phyloP scores from a whole-genome alignment of 2,113 vertebrate genomes.

The Lasiurus borealis region DNA sequence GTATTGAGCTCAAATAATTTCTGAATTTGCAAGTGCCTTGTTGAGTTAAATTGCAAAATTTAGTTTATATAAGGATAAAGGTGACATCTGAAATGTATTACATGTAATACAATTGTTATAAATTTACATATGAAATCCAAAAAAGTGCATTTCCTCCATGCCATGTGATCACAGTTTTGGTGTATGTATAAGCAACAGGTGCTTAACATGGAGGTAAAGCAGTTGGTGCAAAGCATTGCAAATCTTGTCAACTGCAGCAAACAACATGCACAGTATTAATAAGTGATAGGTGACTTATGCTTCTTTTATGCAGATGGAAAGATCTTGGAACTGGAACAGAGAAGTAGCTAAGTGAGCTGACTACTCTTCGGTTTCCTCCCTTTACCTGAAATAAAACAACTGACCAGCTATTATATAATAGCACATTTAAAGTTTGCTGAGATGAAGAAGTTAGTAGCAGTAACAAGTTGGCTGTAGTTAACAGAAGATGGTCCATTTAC shows the following conservation, averaged over 20 bases:
- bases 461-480: neutral
- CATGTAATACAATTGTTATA: neutral
- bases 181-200: neutral
- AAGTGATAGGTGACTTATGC: neutral
- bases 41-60: conserved; percentile 29
- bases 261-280: accelerated
- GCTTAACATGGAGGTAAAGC: neutral
- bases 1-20: conserved; percentile 28
- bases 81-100: conserved; percentile 38
- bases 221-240: neutral
- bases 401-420: neutral
- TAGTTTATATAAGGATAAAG: conserved; percentile 34
- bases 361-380: neutral
- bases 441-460: neutral
- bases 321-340: neutral
- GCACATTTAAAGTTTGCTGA: neutral
- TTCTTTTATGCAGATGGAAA: neutral
- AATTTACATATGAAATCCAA: neutral
- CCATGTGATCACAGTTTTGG: neutral
- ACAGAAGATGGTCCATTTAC: neutral
- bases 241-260: neutral
- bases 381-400: neutral
- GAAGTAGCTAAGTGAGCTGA: neutral
- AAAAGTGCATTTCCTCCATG: neutral
- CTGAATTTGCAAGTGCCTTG: conserved; percentile 34